Conservation (phyloP, 2,797 vertebrate genomes). For the Poecilia gillii region DNA sequence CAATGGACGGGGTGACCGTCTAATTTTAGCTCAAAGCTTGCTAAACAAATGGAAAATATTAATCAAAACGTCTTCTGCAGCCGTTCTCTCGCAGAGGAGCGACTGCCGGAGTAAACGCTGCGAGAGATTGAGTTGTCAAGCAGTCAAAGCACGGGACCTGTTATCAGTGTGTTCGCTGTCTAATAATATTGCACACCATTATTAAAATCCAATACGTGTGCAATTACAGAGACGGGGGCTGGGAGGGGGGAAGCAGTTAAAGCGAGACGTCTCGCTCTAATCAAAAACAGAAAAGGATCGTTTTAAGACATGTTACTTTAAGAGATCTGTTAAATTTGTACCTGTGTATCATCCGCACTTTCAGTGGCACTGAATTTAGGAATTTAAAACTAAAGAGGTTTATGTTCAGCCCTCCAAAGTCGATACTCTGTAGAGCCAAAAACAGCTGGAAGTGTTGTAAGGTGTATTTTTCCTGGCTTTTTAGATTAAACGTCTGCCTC, state of each 20-base stretch:
- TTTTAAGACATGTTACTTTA: constrained; percentile 53
- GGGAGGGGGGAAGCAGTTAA: constrained; percentile 55
- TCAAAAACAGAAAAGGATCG: constrained; percentile 47
- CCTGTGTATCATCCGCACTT: constrained; percentile 5
- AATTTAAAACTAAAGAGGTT: background rate
- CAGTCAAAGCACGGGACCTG: constrained; percentile 75
- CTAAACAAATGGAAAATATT: constrained; percentile 86
- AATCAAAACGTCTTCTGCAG: constrained; percentile 81
- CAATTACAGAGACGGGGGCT: constrained; percentile 69
- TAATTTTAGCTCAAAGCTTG: constrained; percentile 89
- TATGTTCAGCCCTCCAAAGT: background rate
- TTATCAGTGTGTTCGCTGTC: constrained; percentile 78
- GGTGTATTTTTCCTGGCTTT: background rate
- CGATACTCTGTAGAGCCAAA: background rate
- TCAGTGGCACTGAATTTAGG: background rate
- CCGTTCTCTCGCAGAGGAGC: constrained; percentile 73
- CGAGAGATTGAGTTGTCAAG: constrained; percentile 83
- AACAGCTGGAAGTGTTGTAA: background rate
- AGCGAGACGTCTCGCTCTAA: constrained; percentile 52
- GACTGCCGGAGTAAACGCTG: constrained; percentile 69
- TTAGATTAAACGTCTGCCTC: background rate
- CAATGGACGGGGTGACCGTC: constrained; percentile 85
- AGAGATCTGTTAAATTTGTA: constrained; percentile 43
- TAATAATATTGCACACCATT: constrained; percentile 80
- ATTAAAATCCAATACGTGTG: constrained; percentile 81